A percentile compares a stretch with the other conserved stretches of the same genome.
These are phyloP conservation scores for Athetis lepigone DNA, from an alignment of 2,888 invertebrate species.

Conservation along the genomic window DNA sequence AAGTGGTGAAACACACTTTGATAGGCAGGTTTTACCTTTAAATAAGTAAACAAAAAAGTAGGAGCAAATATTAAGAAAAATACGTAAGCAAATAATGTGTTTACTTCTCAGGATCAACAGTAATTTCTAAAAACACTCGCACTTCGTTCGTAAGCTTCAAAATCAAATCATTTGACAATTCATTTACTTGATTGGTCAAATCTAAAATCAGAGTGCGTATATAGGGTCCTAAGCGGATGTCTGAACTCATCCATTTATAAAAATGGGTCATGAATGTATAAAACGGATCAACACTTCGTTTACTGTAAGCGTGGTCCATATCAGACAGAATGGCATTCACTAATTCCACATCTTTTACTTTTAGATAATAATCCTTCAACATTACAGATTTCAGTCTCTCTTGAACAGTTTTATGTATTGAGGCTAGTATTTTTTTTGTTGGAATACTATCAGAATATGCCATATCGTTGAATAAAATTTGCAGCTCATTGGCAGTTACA, in stretches of 20 bases:
- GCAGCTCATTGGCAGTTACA: conserved; percentile 72
- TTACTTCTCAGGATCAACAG: conserved; percentile 72
- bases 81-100: neutral
- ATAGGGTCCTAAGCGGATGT: conserved; percentile 57
- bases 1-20: too few species aligned
- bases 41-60: neutral
- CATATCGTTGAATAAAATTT: conserved; percentile 80
- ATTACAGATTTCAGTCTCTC: conserved; percentile 65
- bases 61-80: neutral
- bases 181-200: conserved; percentile 62
- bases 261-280: conserved; percentile 70
- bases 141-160: conserved; percentile 76
- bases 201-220: conserved; percentile 68
- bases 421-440: conserved; percentile 70
- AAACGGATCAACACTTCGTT: conserved; percentile 70
- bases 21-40: too few species aligned
- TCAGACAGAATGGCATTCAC: conserved; percentile 79
- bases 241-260: conserved; percentile 66
- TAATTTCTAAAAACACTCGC: conserved; percentile 77
- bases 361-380: conserved; percentile 46
- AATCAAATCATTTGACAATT: conserved; percentile 65
- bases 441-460: conserved; percentile 72
- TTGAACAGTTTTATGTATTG: conserved; percentile 70
- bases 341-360: conserved; percentile 72
- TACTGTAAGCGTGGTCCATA: conserved; percentile 77